A percentile compares a stretch with the other conserved stretches of the same genome.
Conservation (phyloP, 2,888 invertebrate species). For the Caenorhabditis sp. region DNA sequence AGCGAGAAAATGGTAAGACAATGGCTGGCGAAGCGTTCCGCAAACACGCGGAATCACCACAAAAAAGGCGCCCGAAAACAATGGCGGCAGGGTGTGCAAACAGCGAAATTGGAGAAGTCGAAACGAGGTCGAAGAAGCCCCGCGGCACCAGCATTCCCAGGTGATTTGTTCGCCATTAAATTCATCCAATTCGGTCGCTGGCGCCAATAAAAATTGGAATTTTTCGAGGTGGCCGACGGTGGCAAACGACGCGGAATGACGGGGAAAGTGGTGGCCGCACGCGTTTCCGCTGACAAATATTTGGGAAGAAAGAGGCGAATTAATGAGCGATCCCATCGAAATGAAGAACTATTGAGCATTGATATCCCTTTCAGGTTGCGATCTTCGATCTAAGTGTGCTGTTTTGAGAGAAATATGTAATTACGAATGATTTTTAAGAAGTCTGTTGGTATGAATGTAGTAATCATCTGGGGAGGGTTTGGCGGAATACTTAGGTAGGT, state of each 20-base stretch:
- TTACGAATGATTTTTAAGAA: too few species aligned
- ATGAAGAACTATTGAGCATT: too few species aligned
- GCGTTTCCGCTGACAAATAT: constrained; percentile 40
- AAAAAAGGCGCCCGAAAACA: constrained; percentile 5
- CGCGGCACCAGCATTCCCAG: constrained; percentile 28
- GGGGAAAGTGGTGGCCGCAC: constrained; percentile 45
- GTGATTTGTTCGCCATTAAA: constrained; percentile 41
- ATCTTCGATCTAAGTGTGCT: too few species aligned
- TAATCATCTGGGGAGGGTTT: too few species aligned
- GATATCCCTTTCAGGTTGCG: too few species aligned
- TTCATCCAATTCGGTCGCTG: constrained; percentile 2
- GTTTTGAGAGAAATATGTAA: too few species aligned
- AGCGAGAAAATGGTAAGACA: neutral
- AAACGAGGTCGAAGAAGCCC: constrained; percentile 7
- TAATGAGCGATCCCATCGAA: too few species aligned
- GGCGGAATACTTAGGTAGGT: too few species aligned
- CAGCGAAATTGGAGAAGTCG: constrained; percentile 7
- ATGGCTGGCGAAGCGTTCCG: constrained; percentile 3
- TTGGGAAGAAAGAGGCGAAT: constrained; percentile 5
- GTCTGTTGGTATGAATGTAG: too few species aligned
- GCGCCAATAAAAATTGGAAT: constrained; percentile 37
- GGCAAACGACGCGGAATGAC: constrained; percentile 52
- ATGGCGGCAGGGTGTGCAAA: neutral
- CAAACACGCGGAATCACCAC: neutral
- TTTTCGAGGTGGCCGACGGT: neutral